A percentile compares a stretch with the other conserved stretches of the same genome.
phyloP scores from a whole-genome alignment of 35 echinoderm and acorn worm species.

The Apostichopus parvimensis region DNA sequence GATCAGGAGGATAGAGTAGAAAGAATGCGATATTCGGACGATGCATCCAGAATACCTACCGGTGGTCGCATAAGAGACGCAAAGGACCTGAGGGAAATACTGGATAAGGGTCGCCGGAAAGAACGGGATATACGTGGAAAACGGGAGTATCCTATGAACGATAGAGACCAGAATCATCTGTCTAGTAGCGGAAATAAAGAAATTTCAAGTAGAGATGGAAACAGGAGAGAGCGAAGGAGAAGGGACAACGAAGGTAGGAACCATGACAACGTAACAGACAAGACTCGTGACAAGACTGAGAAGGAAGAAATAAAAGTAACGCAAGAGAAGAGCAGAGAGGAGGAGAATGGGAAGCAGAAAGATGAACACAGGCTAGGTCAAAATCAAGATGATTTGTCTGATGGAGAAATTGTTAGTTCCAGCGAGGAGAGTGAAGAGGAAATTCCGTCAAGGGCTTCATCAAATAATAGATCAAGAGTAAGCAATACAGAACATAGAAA shows the following conservation, averaged over 20 bases:
- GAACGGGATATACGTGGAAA: not conserved
- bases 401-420: not conserved
- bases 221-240: constrained; percentile 8
- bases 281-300: not conserved
- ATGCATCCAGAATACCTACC: not conserved
- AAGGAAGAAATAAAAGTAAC: not conserved
- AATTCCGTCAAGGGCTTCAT: not conserved
- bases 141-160: not conserved
- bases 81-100: not conserved
- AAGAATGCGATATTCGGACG: not conserved
- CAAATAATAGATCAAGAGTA: not conserved
- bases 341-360: not conserved
- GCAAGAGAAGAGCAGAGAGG: not conserved
- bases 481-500: not conserved
- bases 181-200: not conserved
- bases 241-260: not conserved
- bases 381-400: constrained; percentile 6
- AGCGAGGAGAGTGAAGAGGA: constrained; percentile 12
- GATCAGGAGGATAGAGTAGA: not conserved
- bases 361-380: not conserved
- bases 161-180: not conserved
- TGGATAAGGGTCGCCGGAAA: not conserved
- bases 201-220: not conserved
- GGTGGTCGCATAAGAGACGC: not conserved
- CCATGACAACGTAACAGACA: not conserved